Base-by-base conservation (phyloP, 2,888 invertebrate species). In the Temnothorax unifasciatus region DNA sequence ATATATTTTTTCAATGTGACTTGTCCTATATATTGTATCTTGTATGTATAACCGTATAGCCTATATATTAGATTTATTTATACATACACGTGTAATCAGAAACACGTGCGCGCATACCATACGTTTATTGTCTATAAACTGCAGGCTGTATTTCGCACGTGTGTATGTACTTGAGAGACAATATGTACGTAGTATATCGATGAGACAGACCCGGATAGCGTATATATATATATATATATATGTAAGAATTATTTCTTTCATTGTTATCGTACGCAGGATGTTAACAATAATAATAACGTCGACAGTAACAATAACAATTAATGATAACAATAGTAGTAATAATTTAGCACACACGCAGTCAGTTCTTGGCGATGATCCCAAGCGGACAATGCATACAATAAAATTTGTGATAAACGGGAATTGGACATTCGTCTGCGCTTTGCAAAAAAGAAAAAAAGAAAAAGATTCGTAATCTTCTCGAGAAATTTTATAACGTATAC, bases 1-100 rank as follows among this genome's bases (percentile, higher is more conserved):
- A 93, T 93, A 93, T 93, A 93, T 93, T 93, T 93, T 93, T 93
- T 93, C 93, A 93, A 93, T 92, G 93, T 93, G 90, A 92, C 91
- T 90, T 86, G 90, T 90, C 89, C 87, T 81, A 83, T 57, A 84
- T 83, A 34, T 34, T 34, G 34, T 34, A 83, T 79, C 71, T 71
- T 69, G 25, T 59, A 52, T 79, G 59, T 77, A 52, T 57, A 71
- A 79, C 18, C 71, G 47, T 59, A 44, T 81, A 81, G 71, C 47
- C 71, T 81, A 71, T 13, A 34, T 34, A 69, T 82, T 88, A 88
- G 77, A 86, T 54, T 86, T 73, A 84, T 77, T 84, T 85, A 85
- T 75, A 86, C 79, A n/a, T 25, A 79, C 77, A 57, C 38, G 54
- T 68, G 54, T 77, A 41, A 54, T 57, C 57, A 68, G 81, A 66